A percentile compares a stretch with the other conserved stretches of the same genome.
phyloP scores from a whole-genome alignment of 2,797 vertebrate genomes.

The Threskiornis aethiopicus region DNA sequence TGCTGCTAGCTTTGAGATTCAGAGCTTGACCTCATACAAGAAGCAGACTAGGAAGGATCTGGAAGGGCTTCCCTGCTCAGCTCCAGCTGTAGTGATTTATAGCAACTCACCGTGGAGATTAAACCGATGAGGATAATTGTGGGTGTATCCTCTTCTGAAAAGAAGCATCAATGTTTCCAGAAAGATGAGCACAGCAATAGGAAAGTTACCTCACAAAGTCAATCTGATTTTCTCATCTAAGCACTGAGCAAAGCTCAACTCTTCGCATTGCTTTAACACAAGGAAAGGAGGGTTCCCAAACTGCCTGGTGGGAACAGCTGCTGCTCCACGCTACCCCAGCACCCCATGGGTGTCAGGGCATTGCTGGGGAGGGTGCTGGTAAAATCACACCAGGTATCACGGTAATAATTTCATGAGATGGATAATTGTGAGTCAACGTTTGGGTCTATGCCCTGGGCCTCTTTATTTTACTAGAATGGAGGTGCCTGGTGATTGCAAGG shows the following conservation, averaged over 20 bases:
- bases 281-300: background rate
- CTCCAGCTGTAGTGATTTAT: background rate
- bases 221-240: conserved; percentile 17
- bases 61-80: background rate
- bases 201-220: conserved; percentile 2
- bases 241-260: background rate
- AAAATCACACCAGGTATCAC: background rate
- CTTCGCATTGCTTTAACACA: background rate
- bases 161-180: background rate
- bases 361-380: background rate
- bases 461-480: background rate
- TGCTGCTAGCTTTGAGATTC: background rate
- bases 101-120: background rate
- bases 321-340: background rate
- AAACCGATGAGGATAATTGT: background rate
- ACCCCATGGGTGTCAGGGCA: background rate
- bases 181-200: background rate
- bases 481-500: background rate
- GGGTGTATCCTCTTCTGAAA: conserved; percentile 4
- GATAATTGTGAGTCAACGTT: background rate
- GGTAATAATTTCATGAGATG: background rate
- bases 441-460: background rate
- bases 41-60: background rate
- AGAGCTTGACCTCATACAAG: background rate
- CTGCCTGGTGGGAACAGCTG: background rate